These are phyloP conservation scores for Thereva unica DNA, from an alignment of 2,888 invertebrate species.

Conservation along the genomic window DNA sequence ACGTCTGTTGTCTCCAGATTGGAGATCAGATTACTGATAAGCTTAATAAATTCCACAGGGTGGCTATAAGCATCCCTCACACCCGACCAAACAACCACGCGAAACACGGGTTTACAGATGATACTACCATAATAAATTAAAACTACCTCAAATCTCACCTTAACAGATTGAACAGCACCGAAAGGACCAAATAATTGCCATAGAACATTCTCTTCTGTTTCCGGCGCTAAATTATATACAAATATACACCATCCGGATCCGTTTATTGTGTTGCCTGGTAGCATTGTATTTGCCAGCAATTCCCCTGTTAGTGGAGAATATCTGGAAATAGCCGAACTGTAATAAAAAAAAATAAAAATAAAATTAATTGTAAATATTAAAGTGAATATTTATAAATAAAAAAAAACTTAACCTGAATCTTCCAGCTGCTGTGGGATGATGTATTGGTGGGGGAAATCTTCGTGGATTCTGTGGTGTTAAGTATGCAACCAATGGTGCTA, in stretches of 20 bases:
- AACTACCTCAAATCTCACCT: constrained; percentile 65
- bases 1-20: too few relatives aligned
- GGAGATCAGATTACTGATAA: too few relatives aligned
- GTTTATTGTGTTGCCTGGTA: constrained; percentile 82
- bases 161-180: constrained; percentile 96
- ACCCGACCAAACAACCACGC: too few relatives aligned
- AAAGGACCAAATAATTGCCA: constrained; percentile 98
- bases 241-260: constrained; percentile 84
- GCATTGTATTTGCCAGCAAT: constrained; percentile 73
- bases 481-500: constrained; percentile 82
- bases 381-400: background rate
- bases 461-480: constrained; percentile 78
- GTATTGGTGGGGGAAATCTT: constrained; percentile 77
- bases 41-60: too few relatives aligned
- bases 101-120: too few relatives aligned
- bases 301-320: constrained; percentile 88
- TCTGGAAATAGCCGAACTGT: constrained; percentile 60
- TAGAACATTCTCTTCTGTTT: constrained; percentile 93
- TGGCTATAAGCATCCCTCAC: too few relatives aligned
- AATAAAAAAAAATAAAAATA: constrained; percentile 29
- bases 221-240: constrained; percentile 93
- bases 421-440: constrained; percentile 54
- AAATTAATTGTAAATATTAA: background rate
- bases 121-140: background rate
- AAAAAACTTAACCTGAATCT: constrained; percentile 52